phyloP scores from a whole-genome alignment of 37 sponge, comb jelly and placozoan genomes.

The Trichoplax adhaerens region DNA sequence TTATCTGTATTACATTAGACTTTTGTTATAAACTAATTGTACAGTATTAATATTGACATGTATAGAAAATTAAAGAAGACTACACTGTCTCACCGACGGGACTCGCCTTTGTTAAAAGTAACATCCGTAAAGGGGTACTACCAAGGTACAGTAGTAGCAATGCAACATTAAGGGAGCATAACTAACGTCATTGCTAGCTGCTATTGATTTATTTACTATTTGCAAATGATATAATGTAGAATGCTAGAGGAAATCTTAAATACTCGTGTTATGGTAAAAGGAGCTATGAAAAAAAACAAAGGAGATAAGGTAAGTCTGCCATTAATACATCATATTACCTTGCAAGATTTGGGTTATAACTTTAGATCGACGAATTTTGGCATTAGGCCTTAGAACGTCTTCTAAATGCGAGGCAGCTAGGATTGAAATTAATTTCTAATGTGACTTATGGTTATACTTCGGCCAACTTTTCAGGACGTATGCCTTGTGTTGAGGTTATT shows the following conservation, averaged over 20 bases:
- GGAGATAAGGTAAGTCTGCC: slow-evolving; percentile 31
- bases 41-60: no score
- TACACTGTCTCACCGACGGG: slow-evolving; percentile 81
- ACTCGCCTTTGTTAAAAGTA: slow-evolving; percentile 72
- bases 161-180: background rate
- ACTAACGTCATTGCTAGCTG: background rate
- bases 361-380: background rate
- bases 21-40: no score
- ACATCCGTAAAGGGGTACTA: slow-evolving; percentile 59
- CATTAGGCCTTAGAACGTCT: slow-evolving; percentile 36
- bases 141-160: slow-evolving; percentile 35
- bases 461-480: slow-evolving; percentile 88
- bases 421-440: slow-evolving; percentile 85
- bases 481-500: slow-evolving; percentile 82
- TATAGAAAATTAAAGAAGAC: slow-evolving; percentile 37
- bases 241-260: slow-evolving; percentile 87
- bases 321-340: background rate
- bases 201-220: background rate
- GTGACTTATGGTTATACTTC: slow-evolving; percentile 95
- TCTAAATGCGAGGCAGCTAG: slow-evolving; percentile 78
- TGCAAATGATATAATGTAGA: slow-evolving; percentile 10
- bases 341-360: background rate
- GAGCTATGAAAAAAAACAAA: slow-evolving; percentile 70
- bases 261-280: slow-evolving; percentile 91
- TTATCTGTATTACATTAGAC: no score